Evolutionary conservation across 1,140 invertebrate species (phyloP).

Genomic region (Patella vulgata): DNA sequence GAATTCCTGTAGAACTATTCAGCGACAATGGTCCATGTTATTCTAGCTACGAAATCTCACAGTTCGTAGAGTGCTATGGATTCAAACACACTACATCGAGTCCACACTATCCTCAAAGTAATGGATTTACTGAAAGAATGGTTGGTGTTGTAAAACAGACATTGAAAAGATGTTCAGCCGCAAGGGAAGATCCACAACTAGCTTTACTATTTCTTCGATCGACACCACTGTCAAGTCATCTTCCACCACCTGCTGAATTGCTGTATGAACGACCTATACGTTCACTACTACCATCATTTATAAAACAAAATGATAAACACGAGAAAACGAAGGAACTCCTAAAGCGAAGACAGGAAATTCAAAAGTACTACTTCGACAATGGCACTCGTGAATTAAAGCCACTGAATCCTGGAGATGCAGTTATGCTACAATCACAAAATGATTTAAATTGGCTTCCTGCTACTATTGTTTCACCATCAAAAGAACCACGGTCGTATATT

Average conservation of each 20-base stretch:
- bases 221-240: slow-evolving; percentile 6
- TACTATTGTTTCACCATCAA: no score
- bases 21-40: slow-evolving; percentile 23
- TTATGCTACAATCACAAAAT: no score
- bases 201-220: slow-evolving; percentile 14
- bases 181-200: slow-evolving; percentile 11
- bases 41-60: neutral
- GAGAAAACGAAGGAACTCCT: no score
- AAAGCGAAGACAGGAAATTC: no score
- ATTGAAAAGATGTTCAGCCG: slow-evolving; percentile 12
- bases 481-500: no score
- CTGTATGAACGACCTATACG: no score
- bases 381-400: no score
- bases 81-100: slow-evolving; percentile 20
- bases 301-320: no score
- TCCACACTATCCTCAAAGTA: slow-evolving; percentile 23
- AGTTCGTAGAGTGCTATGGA: slow-evolving; percentile 5
- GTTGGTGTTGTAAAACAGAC: slow-evolving; percentile 27
- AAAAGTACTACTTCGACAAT: no score
- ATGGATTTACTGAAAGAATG: slow-evolving; percentile 28
- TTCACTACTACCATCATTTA: no score
- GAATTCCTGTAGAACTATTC: slow-evolving; percentile 8
- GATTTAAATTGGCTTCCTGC: no score
- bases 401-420: no score
- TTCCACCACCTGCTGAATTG: slow-evolving; percentile 10